phyloP scores from a whole-genome alignment of 2,888 invertebrate species.

The Cantharis nigra region DNA sequence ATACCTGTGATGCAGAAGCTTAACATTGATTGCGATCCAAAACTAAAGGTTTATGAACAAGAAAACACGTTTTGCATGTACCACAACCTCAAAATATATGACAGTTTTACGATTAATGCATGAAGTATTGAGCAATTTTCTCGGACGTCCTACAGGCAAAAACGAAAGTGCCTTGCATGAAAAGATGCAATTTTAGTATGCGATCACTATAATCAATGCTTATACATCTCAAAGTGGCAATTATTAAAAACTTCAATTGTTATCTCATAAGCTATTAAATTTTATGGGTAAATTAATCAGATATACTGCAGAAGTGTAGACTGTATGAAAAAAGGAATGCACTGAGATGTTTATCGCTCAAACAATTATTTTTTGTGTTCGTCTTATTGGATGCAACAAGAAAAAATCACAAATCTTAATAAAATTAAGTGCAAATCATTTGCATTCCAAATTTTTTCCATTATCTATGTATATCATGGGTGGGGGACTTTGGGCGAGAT shows the following conservation, averaged over 20 bases:
- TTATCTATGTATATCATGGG: not conserved
- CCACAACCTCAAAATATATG: constrained; percentile 19
- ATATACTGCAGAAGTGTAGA: constrained; percentile 1
- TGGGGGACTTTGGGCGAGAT: not conserved
- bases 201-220: constrained; percentile 22
- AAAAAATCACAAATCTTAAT: not conserved
- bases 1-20: not conserved
- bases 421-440: not conserved
- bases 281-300: constrained; percentile 21
- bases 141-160: constrained; percentile 9
- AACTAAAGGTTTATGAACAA: not conserved
- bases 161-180: constrained; percentile 21
- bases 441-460: not conserved
- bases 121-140: constrained; percentile 28
- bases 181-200: constrained; percentile 24
- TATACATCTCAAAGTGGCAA: constrained; percentile 7
- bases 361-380: not conserved
- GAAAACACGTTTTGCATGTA: constrained; percentile 11
- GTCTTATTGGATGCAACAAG: not conserved
- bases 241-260: constrained; percentile 21
- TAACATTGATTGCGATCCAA: not conserved
- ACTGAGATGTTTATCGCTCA: not conserved
- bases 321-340: not conserved
- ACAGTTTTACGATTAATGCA: constrained; percentile 27
- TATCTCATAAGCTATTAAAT: constrained; percentile 13